Conservation (phyloP, 1,140 invertebrate species). For the Drosophila willistoni region DNA sequence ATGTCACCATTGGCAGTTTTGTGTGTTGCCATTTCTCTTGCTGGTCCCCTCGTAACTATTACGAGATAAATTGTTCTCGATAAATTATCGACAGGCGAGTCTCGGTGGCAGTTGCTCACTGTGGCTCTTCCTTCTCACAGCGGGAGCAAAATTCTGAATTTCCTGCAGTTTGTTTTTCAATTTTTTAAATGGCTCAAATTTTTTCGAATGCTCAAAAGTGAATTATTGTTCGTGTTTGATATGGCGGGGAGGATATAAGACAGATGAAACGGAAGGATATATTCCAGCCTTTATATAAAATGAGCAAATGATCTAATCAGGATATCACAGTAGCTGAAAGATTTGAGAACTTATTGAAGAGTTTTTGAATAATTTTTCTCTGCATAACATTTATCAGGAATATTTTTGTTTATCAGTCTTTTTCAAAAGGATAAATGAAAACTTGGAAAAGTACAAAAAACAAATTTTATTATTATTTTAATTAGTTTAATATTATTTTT, state of each 20-base stretch:
- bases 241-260: slow-evolving; percentile 21
- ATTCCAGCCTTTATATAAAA: slow-evolving; percentile 12
- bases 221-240: slow-evolving; percentile 48
- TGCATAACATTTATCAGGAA: too few species aligned
- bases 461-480: too few species aligned
- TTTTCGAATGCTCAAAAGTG: slow-evolving; percentile 44
- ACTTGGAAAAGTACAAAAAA: too few species aligned
- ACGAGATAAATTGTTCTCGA: slow-evolving; percentile 74
- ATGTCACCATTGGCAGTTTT: slow-evolving; percentile 64
- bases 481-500: too few species aligned
- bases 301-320: slow-evolving; percentile 6
- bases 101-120: slow-evolving; percentile 25
- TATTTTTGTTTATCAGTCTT: too few species aligned
- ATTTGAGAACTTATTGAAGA: too few species aligned
- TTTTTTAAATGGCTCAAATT: slow-evolving; percentile 75
- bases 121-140: slow-evolving; percentile 47
- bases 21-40: slow-evolving; percentile 33
- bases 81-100: slow-evolving; percentile 72
- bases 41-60: slow-evolving; percentile 61
- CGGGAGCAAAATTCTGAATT: slow-evolving; percentile 54
- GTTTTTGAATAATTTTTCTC: too few species aligned
- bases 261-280: slow-evolving; percentile 57
- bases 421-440: too few species aligned
- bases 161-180: slow-evolving; percentile 79
- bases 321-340: too few species aligned